Evolutionary conservation across 2,888 invertebrate genomes (phyloP), one percentile per base, ranked within the genome.

Genomic region (Callinectes sapidus): DNA sequence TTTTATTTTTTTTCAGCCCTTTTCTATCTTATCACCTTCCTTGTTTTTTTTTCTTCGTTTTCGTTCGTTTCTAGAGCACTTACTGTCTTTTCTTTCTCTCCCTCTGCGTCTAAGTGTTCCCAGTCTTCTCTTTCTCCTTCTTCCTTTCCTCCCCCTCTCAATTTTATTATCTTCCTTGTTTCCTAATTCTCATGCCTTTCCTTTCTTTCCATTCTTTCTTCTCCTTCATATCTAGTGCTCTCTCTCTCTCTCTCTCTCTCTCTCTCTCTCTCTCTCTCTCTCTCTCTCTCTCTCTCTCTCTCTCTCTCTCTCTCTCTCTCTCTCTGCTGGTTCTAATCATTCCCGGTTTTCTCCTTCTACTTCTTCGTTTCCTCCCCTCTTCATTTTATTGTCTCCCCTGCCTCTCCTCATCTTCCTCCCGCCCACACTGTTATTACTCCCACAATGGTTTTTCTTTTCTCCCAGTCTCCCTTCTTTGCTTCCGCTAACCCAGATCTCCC

Each of bases 361-460:
- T 71, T 71, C 71, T 54, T 54, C 88, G 16, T 54, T 89, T 8
- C 18, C 89, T 18, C 55, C 71, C 71, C 71, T 71, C 71, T 71
- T 23, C 61, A 61, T 61, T 61, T 61, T 23, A 61, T 61, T 61
- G 18, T 23, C 71, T 71, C 23, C 71, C 28, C 8, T 71, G n/a
- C n/a, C 23, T 28, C 28, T 28, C 71, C 71, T 71, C 10, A 2
- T 71, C n/a, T n/a, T 71, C 54, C 54, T 88, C 48, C 88, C n/a
- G n/a, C 61, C 32, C 8, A 89, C n/a, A n/a, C 10, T 54, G 55
- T 54, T 55, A 54, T 61, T 89, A 42, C 86, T 42, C 35, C 39
- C 86, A 32, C 48, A 42, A 39, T 86, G 39, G 0, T 39, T 35
- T 48, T 48, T 48, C 48, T 48, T 48, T 18, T 48, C 48, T 23